Percentiles rank a stretch among this genome's conserved stretches.
Evolutionary conservation across 2,888 invertebrate species (phyloP).

Genomic region (Bellardia pandia): DNA sequence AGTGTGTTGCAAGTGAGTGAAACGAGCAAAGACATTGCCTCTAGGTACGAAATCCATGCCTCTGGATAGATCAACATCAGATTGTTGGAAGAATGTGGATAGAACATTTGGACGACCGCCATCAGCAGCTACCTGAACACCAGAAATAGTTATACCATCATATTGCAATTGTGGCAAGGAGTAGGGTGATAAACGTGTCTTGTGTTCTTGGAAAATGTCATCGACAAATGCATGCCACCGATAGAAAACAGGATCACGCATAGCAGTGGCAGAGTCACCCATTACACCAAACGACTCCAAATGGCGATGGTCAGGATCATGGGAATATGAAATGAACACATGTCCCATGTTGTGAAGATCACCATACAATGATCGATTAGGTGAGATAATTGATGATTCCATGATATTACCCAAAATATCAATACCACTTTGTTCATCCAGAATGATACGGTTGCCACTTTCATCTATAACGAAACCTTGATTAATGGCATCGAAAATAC

Average conservation of each 20-base stretch:
- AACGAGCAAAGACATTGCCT: constrained; percentile 88
- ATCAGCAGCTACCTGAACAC: constrained; percentile 85
- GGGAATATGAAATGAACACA: constrained; percentile 89
- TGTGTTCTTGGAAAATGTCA: constrained; percentile 90
- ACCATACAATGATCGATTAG: constrained; percentile 89
- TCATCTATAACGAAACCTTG: constrained; percentile 86
- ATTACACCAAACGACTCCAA: constrained; percentile 92
- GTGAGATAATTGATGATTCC: constrained; percentile 89
- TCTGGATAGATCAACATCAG: constrained; percentile 90
- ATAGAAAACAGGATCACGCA: constrained; percentile 94
- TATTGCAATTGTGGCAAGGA: constrained; percentile 80
- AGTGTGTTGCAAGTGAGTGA: constrained; percentile 91
- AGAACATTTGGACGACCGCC: constrained; percentile 86
- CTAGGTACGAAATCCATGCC: constrained; percentile 93
- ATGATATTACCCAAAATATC: constrained; percentile 92
- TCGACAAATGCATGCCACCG: constrained; percentile 93
- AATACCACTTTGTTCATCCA: constrained; percentile 90
- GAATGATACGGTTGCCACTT: constrained; percentile 85
- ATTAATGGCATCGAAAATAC: constrained; percentile 89
- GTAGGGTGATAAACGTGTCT: constrained; percentile 89
- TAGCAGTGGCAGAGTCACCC: constrained; percentile 93
- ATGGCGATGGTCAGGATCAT: constrained; percentile 90
- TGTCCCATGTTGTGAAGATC: constrained; percentile 93
- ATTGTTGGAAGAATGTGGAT: constrained; percentile 91
- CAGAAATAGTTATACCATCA: constrained; percentile 86